Percentiles rank a stretch among this genome's conserved stretches.
These are phyloP conservation scores for Argyresthia albistria DNA, from an alignment of 2,888 invertebrate genomes.

Conservation along the genomic window DNA sequence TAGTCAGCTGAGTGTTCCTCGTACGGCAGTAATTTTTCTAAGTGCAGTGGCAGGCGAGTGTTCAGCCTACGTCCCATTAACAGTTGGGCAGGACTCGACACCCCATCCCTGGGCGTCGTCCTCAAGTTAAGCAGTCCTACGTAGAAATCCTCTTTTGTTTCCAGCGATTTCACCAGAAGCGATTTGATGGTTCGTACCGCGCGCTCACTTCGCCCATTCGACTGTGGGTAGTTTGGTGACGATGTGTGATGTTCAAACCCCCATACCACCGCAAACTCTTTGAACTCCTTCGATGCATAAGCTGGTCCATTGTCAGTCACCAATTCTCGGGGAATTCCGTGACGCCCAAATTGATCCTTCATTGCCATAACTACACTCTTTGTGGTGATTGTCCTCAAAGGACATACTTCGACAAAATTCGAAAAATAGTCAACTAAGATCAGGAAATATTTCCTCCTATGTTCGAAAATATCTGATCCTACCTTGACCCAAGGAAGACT, in stretches of 20 bases:
- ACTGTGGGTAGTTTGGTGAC: neutral
- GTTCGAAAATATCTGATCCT: constrained; percentile 14
- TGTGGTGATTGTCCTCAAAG: constrained; percentile 4
- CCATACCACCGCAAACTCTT: neutral
- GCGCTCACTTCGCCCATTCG: neutral
- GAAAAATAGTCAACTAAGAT: constrained; percentile 11
- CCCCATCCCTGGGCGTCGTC: neutral
- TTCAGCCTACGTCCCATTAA: neutral
- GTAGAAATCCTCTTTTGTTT: neutral
- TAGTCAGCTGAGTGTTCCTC: neutral
- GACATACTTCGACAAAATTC: constrained; percentile 7
- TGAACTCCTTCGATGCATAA: neutral
- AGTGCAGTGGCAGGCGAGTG: neutral
- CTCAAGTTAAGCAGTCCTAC: neutral
- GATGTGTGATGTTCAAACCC: neutral
- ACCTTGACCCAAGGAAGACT: constrained; percentile 12
- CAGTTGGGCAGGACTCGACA: neutral
- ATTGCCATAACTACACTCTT: constrained; percentile 3
- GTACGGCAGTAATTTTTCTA: neutral
- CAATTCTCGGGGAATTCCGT: constrained; percentile 11
- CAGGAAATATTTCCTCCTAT: constrained; percentile 9
- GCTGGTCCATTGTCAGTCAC: constrained; percentile 10
- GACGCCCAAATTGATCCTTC: constrained; percentile 9
- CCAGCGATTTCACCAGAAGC: neutral
- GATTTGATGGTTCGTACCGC: neutral